phyloP scores from a whole-genome alignment of 2,113 vertebrate species.

The Parus major region DNA sequence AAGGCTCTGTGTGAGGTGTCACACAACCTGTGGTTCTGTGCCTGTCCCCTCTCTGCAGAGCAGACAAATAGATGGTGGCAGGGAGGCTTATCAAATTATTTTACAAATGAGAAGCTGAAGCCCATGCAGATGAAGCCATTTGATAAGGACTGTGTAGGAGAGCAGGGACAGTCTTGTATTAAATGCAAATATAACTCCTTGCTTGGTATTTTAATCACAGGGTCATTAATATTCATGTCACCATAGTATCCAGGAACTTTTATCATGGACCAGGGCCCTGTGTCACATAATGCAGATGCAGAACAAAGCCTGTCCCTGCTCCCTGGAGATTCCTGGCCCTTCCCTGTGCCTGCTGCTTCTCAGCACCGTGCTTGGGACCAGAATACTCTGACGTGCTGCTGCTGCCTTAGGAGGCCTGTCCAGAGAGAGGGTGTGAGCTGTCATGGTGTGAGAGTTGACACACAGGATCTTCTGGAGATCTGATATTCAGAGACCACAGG shows the following conservation, averaged over 20 bases:
- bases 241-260: background rate
- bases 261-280: background rate
- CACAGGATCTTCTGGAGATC: background rate
- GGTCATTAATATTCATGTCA: conserved; percentile 22
- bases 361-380: accelerated
- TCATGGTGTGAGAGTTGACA: background rate
- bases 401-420: accelerated
- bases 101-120: conserved; percentile 1
- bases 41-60: background rate
- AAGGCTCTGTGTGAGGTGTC: background rate
- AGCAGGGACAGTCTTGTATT: background rate
- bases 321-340: background rate
- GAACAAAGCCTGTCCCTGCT: background rate
- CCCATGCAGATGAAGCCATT: background rate
- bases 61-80: background rate
- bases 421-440: background rate
- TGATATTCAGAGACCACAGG: background rate
- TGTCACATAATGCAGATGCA: background rate
- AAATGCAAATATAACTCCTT: conserved; percentile 13
- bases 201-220: background rate
- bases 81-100: background rate
- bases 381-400: accelerated
- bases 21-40: background rate
- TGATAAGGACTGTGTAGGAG: background rate
- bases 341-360: background rate